Evolutionary conservation across 2,888 invertebrate species (phyloP).

Genomic region (Dolichopus griseipennis): DNA sequence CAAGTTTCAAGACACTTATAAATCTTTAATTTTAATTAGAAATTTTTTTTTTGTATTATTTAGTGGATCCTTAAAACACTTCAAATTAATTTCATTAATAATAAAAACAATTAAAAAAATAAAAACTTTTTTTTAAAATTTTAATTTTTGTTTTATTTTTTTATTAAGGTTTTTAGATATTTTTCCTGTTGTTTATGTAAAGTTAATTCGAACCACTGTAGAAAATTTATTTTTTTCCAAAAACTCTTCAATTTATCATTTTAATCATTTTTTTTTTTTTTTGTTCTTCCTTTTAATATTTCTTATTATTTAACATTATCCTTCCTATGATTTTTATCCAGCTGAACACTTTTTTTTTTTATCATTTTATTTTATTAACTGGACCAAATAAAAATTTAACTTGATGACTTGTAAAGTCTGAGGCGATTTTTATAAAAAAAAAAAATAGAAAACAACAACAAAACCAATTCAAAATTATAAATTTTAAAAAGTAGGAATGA

Average conservation of each 20-base stretch:
- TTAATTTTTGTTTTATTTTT: too few species aligned
- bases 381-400: neutral
- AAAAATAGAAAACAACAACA: slow-evolving; percentile 9
- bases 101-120: neutral
- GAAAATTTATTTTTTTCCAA: neutral
- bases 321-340: neutral
- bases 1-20: neutral
- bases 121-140: neutral
- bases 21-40: neutral
- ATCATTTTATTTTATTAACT: neutral
- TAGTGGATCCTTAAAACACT: neutral
- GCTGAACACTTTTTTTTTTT: neutral
- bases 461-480: neutral
- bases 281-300: neutral
- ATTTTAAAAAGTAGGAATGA: neutral
- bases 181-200: neutral
- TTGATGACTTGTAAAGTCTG: slow-evolving; percentile 4
- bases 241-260: slow-evolving; percentile 1
- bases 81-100: neutral
- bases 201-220: neutral
- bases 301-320: neutral
- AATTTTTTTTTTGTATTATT: neutral
- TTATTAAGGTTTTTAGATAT: too few species aligned
- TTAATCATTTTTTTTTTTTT: neutral
- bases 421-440: neutral